Evolutionary conservation across 2,888 invertebrate genomes (phyloP), one percentile per base, ranked within the genome.

Genomic region (Slavum lentiscoides): DNA sequence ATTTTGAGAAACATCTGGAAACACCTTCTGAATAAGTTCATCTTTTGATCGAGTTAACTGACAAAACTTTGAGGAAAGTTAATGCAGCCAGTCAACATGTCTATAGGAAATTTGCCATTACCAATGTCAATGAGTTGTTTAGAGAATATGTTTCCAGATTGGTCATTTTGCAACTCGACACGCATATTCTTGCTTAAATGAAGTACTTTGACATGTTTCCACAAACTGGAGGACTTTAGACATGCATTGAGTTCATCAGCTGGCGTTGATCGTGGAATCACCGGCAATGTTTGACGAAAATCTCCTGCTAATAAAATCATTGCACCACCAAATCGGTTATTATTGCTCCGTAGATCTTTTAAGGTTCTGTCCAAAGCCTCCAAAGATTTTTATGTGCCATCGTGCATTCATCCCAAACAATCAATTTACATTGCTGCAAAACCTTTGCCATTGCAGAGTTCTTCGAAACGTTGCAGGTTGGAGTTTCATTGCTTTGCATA

Each of bases 1-100:
- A 30, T 30, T 30, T 30, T 30, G 30, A 30, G 39, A 30, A 83
- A 86, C 83, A 83, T 85, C 83, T 83, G 85, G 85, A 82, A 85
- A 86, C 55, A 85, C 84, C 70, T 83, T 83, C 30, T 84, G 82
- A 80, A 85, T 84, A 67, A 85, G 84, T 83, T 84, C 84, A 67
- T 76, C 76, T 83, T 85, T 83, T 77, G 84, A 83, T 81, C 82
- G 81, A 49, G 82, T 81, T 83, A 84, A 82, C 21, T 83, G 73
- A 82, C 85, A 15, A 85, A 85, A 84, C 84, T 82, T 59, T 53
- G n/a, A 39, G 85, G 84, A 17, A 85, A 84, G 74, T 82, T 85
- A 72, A 85, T 85, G 81, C 62, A 85, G 83, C 84, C 84, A 75
- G 84, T 83, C 80, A 82, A 83, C 68, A 43, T 58, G 82, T 85